Conservation (phyloP, 2,113 vertebrate genomes). For the Cyprinodon tularosa region DNA sequence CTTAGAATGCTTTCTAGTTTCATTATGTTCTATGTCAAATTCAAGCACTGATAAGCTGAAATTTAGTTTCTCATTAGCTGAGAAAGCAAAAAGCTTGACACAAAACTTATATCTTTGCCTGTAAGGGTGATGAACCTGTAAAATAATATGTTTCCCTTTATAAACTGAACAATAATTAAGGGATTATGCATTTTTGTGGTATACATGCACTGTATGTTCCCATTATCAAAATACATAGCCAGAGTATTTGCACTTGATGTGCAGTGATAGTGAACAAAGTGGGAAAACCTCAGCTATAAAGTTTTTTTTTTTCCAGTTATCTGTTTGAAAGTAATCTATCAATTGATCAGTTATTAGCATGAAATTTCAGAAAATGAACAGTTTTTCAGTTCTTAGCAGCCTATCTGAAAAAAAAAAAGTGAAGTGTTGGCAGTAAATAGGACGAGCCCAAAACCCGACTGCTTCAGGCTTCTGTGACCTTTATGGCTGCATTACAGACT, state of each 20-base stretch:
- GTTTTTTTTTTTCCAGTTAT: background rate
- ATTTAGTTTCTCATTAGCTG: background rate
- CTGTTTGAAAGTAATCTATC: background rate
- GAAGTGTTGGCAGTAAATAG: background rate
- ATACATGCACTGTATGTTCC: too few species aligned
- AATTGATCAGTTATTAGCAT: background rate
- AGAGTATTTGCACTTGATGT: too few species aligned
- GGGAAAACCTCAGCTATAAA: background rate
- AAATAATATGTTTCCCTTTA: too few species aligned
- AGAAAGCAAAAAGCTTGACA: background rate
- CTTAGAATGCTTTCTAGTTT: too few species aligned
- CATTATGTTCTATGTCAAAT: background rate
- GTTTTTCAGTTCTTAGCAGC: background rate
- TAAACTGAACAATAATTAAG: background rate
- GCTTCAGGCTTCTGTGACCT: conserved; percentile 34
- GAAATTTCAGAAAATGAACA: background rate
- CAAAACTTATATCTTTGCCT: background rate
- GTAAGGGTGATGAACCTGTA: too few species aligned
- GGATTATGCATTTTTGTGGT: background rate
- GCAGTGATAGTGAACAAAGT: background rate
- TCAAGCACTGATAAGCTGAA: background rate
- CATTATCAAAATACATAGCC: background rate
- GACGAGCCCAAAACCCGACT: background rate
- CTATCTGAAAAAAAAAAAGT: background rate
- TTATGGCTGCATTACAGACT: conserved; percentile 20